These are phyloP conservation scores for Drosophila kanapiae DNA, from an alignment of 1,140 invertebrate genomes.

Conservation along the genomic window DNA sequence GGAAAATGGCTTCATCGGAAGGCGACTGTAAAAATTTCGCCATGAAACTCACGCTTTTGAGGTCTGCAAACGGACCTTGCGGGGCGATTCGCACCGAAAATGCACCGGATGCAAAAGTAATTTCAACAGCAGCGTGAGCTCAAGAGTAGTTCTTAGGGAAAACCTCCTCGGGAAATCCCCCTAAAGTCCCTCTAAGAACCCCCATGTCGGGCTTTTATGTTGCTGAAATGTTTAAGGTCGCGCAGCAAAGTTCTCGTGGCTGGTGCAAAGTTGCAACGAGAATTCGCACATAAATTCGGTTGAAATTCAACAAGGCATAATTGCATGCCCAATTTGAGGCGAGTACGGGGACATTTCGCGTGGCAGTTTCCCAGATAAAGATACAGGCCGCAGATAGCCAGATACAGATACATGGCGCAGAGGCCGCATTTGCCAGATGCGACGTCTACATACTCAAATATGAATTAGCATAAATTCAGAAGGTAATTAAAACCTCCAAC, in stretches of 20 bases:
- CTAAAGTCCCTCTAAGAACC: conserved; percentile 2
- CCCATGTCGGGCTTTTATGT: conserved; percentile 32
- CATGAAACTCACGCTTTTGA: conserved; percentile 76
- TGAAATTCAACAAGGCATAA: conserved; percentile 75
- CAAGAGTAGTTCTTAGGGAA: conserved; percentile 22
- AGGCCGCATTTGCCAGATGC: conserved; percentile 48
- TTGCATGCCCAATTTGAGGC: conserved; percentile 59
- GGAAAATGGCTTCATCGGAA: conserved; percentile 76
- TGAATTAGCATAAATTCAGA: conserved; percentile 82
- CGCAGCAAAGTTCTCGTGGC: conserved; percentile 38
- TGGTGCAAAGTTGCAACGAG: conserved; percentile 36
- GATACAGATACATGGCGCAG: conserved; percentile 19
- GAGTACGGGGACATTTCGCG: conserved; percentile 10
- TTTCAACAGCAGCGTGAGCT: conserved; percentile 64
- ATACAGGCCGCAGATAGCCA: conserved; percentile 39
- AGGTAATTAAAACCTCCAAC: conserved; percentile 77
- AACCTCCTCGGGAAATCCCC: neutral
- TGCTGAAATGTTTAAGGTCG: conserved; percentile 45
- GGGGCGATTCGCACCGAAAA: conserved; percentile 67
- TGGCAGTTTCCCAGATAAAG: conserved; percentile 29
- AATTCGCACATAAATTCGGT: conserved; percentile 62
- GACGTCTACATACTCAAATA: conserved; percentile 76
- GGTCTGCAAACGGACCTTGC: conserved; percentile 65
- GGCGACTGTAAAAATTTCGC: conserved; percentile 73
- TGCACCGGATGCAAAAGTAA: conserved; percentile 81